Evolutionary conservation across 2,797 vertebrate genomes (phyloP).

Genomic region (Coracias cyanogaster): DNA sequence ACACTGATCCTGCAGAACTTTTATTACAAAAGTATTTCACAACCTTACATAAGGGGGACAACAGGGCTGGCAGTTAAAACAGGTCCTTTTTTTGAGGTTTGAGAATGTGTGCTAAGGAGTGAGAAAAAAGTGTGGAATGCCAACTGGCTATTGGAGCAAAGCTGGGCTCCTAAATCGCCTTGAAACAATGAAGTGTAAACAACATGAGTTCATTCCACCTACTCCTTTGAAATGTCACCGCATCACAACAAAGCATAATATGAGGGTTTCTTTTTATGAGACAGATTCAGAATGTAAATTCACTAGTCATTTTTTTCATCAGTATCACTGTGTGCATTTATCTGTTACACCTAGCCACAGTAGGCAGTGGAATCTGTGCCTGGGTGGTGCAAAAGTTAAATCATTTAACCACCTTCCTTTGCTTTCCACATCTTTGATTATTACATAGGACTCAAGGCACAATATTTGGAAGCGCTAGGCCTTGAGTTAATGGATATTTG

Average conservation of each 20-base stretch:
- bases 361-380: not conserved
- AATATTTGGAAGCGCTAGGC: not conserved
- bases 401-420: not conserved
- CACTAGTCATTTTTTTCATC: too few species aligned
- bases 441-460: not conserved
- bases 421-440: not conserved
- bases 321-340: not conserved
- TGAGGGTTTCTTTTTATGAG: not conserved
- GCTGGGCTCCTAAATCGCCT: not conserved
- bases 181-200: not conserved
- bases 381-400: not conserved
- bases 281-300: not conserved
- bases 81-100: not conserved
- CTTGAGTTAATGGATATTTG: not conserved
- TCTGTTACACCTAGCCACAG: not conserved
- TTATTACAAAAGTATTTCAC: not conserved
- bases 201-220: not conserved
- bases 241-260: not conserved
- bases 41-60: not conserved
- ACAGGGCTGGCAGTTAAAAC: not conserved
- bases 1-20: not conserved
- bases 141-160: not conserved
- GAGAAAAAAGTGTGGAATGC: not conserved
- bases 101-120: not conserved
- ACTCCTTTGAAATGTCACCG: not conserved